Evolutionary conservation across 2,888 invertebrate genomes (phyloP).

Genomic region (Dromius quadrimaculatus): DNA sequence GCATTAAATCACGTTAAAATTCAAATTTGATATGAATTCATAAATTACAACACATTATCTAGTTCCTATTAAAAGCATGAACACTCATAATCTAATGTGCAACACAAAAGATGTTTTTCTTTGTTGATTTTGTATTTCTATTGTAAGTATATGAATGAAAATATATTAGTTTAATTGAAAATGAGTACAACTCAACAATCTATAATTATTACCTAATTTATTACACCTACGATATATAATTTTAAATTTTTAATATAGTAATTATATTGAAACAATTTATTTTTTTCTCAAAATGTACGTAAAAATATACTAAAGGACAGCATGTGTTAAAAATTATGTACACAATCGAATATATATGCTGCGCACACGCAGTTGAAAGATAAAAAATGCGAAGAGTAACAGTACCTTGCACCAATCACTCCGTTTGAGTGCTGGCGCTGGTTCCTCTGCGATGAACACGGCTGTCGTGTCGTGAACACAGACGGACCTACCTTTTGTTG

Average conservation of each 20-base stretch:
- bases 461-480: constrained; percentile 70
- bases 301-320: constrained; percentile 43
- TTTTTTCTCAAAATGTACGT: constrained; percentile 37
- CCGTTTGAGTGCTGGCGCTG: constrained; percentile 82
- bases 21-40: constrained; percentile 42
- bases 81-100: constrained; percentile 23
- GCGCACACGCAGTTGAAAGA: background rate
- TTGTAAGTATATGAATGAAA: constrained; percentile 39
- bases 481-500: constrained; percentile 66
- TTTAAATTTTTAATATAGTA: constrained; percentile 35
- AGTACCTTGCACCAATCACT: constrained; percentile 86
- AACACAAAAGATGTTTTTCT: constrained; percentile 30
- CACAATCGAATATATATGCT: constrained; percentile 30
- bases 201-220: constrained; percentile 32
- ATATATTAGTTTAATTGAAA: constrained; percentile 33
- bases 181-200: constrained; percentile 44
- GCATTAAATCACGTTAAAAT: constrained; percentile 31
- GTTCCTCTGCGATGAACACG: constrained; percentile 68
- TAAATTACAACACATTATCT: constrained; percentile 32
- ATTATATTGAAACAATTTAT: constrained; percentile 42
- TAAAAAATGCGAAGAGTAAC: constrained; percentile 66
- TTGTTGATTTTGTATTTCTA: constrained; percentile 43
- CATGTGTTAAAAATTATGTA: constrained; percentile 45
- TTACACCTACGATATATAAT: constrained; percentile 34
- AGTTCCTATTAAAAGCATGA: constrained; percentile 29